These are phyloP conservation scores for Drosophila arawakana DNA, from an alignment of 1,140 invertebrate species.

Conservation along the genomic window DNA sequence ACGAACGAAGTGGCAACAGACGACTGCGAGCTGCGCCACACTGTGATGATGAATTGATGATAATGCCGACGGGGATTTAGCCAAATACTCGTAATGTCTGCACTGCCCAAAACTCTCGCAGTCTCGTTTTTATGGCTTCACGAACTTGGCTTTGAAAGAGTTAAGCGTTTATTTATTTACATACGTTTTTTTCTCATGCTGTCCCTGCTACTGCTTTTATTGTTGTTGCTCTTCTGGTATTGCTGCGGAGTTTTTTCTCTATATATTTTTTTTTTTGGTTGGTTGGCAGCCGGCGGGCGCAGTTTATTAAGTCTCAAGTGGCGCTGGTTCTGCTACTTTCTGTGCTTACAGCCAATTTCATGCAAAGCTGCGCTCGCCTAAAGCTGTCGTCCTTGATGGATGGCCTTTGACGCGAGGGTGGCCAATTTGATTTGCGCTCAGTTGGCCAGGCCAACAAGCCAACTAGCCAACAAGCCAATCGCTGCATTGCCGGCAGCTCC, in stretches of 20 bases:
- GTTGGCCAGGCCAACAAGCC: background rate
- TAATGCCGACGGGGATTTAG: slow-evolving; percentile 67
- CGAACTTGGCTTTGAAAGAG: slow-evolving; percentile 78
- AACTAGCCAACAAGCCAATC: slow-evolving; percentile 16
- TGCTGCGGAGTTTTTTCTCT: slow-evolving; percentile 19
- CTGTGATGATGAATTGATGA: slow-evolving; percentile 82
- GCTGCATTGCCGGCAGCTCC: slow-evolving; percentile 41
- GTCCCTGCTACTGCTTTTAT: background rate
- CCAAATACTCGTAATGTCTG: slow-evolving; percentile 49
- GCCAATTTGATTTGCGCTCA: slow-evolving; percentile 71
- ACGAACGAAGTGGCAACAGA: background rate
- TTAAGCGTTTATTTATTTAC: slow-evolving; percentile 82
- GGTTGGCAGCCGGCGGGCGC: slow-evolving; percentile 49
- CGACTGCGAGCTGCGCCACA: slow-evolving; percentile 26
- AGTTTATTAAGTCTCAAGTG: slow-evolving; percentile 81
- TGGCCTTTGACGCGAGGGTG: slow-evolving; percentile 75
- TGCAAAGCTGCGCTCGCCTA: slow-evolving; percentile 73
- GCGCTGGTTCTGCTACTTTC: slow-evolving; percentile 34
- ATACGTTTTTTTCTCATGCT: slow-evolving; percentile 45
- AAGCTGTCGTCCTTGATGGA: slow-evolving; percentile 70
- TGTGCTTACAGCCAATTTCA: slow-evolving; percentile 72
- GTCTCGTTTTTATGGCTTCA: slow-evolving; percentile 36
- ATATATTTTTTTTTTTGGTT: slow-evolving; percentile 4
- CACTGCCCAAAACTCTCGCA: slow-evolving; percentile 4
- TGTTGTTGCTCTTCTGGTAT: background rate